phyloP scores from a whole-genome alignment of 1,140 invertebrate genomes.

The Cydia fagiglandana region DNA sequence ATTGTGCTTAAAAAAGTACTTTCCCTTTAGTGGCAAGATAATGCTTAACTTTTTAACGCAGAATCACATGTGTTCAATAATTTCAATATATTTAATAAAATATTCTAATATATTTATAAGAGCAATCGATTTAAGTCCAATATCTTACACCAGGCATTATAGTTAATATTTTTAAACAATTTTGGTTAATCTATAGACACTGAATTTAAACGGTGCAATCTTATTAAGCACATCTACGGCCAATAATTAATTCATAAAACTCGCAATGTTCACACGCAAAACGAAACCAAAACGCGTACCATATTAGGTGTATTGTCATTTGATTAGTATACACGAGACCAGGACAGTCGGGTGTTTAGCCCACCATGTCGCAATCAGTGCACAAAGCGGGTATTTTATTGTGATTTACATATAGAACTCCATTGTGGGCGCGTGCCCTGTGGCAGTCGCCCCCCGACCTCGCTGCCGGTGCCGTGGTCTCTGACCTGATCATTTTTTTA shows the following conservation, averaged over 20 bases:
- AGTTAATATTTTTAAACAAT: too few species aligned
- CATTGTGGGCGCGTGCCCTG: slow-evolving; percentile 63
- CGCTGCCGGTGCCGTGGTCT: slow-evolving; percentile 48
- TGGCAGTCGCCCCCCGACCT: slow-evolving; percentile 63
- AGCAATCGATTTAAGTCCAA: too few species aligned
- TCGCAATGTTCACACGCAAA: too few species aligned
- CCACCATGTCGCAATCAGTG: slow-evolving; percentile 71
- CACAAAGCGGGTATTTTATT: slow-evolving; percentile 75
- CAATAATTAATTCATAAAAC: background rate
- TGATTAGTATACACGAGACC: slow-evolving; percentile 31
- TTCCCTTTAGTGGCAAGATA: too few species aligned
- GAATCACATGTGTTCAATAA: too few species aligned
- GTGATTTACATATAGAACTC: slow-evolving; percentile 72
- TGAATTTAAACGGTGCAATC: background rate
- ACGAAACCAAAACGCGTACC: background rate
- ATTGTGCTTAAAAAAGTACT: too few species aligned
- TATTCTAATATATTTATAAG: too few species aligned
- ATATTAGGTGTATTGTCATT: background rate
- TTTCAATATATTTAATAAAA: too few species aligned
- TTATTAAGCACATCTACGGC: background rate
- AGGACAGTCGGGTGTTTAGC: slow-evolving; percentile 62
- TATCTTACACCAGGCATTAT: too few species aligned
- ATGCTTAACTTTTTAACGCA: too few species aligned
- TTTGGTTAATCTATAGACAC: too few species aligned
- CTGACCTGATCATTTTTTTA: slow-evolving; percentile 33